Evolutionary conservation across 2,888 invertebrate species (phyloP), one percentile per base, ranked within the genome.

Genomic region (Acanthosepion esculentum): DNA sequence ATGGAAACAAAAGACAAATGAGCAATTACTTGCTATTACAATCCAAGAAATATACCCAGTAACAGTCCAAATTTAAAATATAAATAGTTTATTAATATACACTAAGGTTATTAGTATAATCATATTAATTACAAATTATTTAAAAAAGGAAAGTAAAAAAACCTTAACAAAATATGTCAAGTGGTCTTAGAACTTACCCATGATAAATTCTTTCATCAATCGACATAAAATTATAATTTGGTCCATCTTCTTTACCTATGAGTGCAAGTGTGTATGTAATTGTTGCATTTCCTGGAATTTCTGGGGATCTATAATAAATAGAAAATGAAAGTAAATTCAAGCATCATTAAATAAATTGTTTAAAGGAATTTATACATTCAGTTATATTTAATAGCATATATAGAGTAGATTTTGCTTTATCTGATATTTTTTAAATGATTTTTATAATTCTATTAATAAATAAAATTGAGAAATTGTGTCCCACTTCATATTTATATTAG

Each of bases 211-310:
- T 98, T 95, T 98, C 98, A 29, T 98, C 97, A 93, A 98, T 98
- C 0, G 98, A 97, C 96, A 99, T 97, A 0, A 98, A 98, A 95
- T 98, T 98, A 94, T 98, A 98, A 48, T 98, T 97, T 93, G 97
- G 97, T 96, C 98, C 98, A 95, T 98, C 98, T 95, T 98, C 97
- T 96, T 98, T 98, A 95, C 98, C 98, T 92, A 98, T 97, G 53
- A 99, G 98, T 97, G 98, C 98, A 33, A 99, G 97, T 93, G 98
- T 98, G 95, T 98, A 99, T 92, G 98, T 97, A 26, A 99, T 97
- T 96, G 98, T 98, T 0, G 98, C 98, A 96, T 98, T 98, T 0
- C 98, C 97, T 48, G 98, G 98, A 96, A 99, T 98, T 48, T 98
- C 98, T 91, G 98, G 98, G 97, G 96, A 96, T 91, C 97, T 92